Evolutionary conservation across 2,888 invertebrate genomes (phyloP).

Genomic region (Cantharis lateralis): DNA sequence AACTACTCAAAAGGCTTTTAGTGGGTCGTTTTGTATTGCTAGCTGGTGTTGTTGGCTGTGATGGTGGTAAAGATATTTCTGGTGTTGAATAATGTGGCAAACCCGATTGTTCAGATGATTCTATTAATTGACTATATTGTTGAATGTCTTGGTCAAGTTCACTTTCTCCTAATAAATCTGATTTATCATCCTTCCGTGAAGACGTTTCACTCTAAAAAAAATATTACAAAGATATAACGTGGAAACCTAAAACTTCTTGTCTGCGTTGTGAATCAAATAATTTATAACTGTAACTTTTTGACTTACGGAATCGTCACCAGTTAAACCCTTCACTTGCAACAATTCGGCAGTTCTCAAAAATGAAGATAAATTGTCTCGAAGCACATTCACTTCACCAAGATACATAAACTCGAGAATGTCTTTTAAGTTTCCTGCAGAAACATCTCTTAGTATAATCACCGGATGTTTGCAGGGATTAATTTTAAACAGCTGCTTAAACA

Average conservation of each 20-base stretch:
- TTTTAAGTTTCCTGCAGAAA: slow-evolving; percentile 68
- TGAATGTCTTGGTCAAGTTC: slow-evolving; percentile 47
- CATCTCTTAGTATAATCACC: slow-evolving; percentile 74
- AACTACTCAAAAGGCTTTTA: slow-evolving; percentile 36
- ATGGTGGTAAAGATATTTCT: slow-evolving; percentile 23
- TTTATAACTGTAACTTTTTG: not conserved
- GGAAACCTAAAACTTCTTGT: not conserved
- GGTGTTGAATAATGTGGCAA: slow-evolving; percentile 27
- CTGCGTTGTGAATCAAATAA: not conserved
- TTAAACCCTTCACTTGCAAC: slow-evolving; percentile 72
- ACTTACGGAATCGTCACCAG: slow-evolving; percentile 57
- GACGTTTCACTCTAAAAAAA: slow-evolving; percentile 50
- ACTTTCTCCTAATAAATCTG: slow-evolving; percentile 43
- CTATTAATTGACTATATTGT: slow-evolving; percentile 47
- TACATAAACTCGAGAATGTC: slow-evolving; percentile 77
- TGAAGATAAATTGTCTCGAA: slow-evolving; percentile 70
- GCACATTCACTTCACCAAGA: slow-evolving; percentile 73
- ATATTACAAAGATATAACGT: slow-evolving; percentile 3
- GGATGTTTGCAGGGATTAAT: slow-evolving; percentile 74
- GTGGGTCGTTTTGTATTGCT: slow-evolving; percentile 36
- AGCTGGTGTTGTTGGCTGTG: slow-evolving; percentile 4
- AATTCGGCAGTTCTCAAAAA: slow-evolving; percentile 73
- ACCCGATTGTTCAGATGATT: slow-evolving; percentile 41
- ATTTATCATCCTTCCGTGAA: slow-evolving; percentile 50
- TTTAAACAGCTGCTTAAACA: slow-evolving; percentile 77